Evolutionary conservation across 2,113 vertebrate genomes (phyloP).

Genomic region (Ariopsis seemanni): DNA sequence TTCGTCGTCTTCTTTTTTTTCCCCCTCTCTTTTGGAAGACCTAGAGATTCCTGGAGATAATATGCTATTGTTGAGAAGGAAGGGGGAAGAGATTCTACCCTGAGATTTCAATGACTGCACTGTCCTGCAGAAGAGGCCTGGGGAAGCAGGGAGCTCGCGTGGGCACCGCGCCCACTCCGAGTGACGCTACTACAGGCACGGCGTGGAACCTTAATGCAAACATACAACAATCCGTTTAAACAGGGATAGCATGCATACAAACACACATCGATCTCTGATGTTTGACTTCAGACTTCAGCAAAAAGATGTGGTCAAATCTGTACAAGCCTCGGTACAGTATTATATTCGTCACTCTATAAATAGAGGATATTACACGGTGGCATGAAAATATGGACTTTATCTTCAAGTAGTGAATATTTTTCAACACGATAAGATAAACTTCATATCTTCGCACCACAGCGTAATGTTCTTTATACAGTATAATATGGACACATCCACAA

Average conservation of each 20-base stretch:
- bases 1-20: conserved; percentile 63
- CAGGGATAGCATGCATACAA: neutral
- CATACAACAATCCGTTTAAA: neutral
- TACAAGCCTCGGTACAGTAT: no score
- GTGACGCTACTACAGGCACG: neutral
- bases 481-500: no score
- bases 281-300: neutral
- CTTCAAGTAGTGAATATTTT: no score
- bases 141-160: conserved; percentile 57
- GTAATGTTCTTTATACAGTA: no score
- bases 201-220: neutral
- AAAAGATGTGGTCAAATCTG: neutral
- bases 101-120: conserved; percentile 77
- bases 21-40: conserved; percentile 71
- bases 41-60: conserved; percentile 83
- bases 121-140: conserved; percentile 71
- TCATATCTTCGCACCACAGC: no score
- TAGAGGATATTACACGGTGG: no score
- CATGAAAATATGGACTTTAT: no score
- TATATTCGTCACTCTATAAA: no score
- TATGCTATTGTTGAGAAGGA: conserved; percentile 77
- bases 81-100: conserved; percentile 61
- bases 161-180: conserved; percentile 2
- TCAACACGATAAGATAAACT: no score
- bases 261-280: neutral